Percentiles rank a stretch among this genome's conserved stretches.
Evolutionary conservation across 2,888 invertebrate species (phyloP).

Genomic region (Drosophila putrida): DNA sequence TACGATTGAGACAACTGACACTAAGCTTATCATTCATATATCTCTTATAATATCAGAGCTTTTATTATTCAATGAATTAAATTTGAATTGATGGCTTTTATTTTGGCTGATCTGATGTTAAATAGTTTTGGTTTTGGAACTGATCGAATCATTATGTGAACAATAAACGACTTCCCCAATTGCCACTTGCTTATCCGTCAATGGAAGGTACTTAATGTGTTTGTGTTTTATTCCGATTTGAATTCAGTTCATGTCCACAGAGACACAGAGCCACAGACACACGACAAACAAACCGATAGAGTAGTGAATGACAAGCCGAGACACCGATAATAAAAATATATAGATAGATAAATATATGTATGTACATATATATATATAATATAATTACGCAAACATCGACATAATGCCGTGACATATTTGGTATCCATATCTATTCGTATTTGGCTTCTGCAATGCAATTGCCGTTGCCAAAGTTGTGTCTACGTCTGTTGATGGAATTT

Average conservation of each 20-base stretch:
- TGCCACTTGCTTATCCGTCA: slow-evolving; percentile 18
- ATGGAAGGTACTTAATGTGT: slow-evolving; percentile 23
- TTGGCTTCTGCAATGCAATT: slow-evolving; percentile 52
- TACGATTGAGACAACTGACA: too few relatives aligned
- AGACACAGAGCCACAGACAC: neutral
- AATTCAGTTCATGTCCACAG: slow-evolving; percentile 41
- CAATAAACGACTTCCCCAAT: slow-evolving; percentile 29
- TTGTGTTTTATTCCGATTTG: slow-evolving; percentile 42
- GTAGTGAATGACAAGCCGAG: slow-evolving; percentile 26
- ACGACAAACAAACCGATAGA: slow-evolving; percentile 18
- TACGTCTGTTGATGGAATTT: slow-evolving; percentile 35
- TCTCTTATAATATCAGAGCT: neutral
- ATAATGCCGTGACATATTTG: slow-evolving; percentile 53
- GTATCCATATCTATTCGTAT: slow-evolving; percentile 29
- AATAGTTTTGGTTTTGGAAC: neutral
- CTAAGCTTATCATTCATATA: too few relatives aligned
- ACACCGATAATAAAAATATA: slow-evolving; percentile 13
- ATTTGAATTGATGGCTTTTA: slow-evolving; percentile 14
- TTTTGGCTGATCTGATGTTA: slow-evolving; percentile 19
- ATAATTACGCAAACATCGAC: slow-evolving; percentile 41
- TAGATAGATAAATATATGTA: slow-evolving; percentile 3
- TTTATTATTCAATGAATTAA: neutral
- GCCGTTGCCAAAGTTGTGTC: slow-evolving; percentile 44
- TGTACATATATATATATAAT: slow-evolving; percentile 2
- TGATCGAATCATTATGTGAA: slow-evolving; percentile 6